Percentiles rank a stretch among this genome's conserved stretches.
Evolutionary conservation across 64 coral and sea anemone species (phyloP).

Genomic region (Orbicella faveolata): DNA sequence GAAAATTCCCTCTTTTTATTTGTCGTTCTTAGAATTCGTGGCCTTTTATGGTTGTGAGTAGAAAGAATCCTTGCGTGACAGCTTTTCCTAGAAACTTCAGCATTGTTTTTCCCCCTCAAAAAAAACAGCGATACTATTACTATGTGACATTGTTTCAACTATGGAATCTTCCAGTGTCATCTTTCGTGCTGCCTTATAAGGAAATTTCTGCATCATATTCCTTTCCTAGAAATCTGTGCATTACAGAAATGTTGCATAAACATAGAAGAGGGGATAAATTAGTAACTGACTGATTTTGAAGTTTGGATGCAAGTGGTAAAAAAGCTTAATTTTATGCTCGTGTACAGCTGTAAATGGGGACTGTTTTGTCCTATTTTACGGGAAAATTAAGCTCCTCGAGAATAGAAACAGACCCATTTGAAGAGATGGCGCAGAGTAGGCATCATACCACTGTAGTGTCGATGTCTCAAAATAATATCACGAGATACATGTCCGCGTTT

Average conservation of each 20-base stretch:
- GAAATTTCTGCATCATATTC: too few relatives aligned
- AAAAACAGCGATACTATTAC: neutral
- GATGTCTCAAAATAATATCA: neutral
- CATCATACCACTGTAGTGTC: neutral
- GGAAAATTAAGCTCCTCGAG: neutral
- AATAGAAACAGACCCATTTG: neutral
- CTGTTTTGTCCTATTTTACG: neutral
- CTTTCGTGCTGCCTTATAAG: too few relatives aligned
- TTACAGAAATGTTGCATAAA: too few relatives aligned
- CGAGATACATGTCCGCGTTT: neutral
- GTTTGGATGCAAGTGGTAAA: too few relatives aligned
- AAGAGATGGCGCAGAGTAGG: neutral
- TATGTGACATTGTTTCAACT: too few relatives aligned
- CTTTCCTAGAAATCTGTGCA: too few relatives aligned
- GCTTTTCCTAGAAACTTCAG: neutral
- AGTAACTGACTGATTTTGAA: neutral
- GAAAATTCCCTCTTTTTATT: neutral
- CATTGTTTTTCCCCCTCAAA: neutral
- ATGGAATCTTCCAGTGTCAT: too few relatives aligned
- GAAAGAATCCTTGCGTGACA: neutral
- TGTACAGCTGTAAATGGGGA: neutral
- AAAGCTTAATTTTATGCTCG: neutral
- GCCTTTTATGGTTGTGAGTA: neutral
- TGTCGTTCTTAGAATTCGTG: neutral
- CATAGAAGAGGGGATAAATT: too few relatives aligned